phyloP scores from a whole-genome alignment of 2,888 invertebrate species.

The Seira ritae region DNA sequence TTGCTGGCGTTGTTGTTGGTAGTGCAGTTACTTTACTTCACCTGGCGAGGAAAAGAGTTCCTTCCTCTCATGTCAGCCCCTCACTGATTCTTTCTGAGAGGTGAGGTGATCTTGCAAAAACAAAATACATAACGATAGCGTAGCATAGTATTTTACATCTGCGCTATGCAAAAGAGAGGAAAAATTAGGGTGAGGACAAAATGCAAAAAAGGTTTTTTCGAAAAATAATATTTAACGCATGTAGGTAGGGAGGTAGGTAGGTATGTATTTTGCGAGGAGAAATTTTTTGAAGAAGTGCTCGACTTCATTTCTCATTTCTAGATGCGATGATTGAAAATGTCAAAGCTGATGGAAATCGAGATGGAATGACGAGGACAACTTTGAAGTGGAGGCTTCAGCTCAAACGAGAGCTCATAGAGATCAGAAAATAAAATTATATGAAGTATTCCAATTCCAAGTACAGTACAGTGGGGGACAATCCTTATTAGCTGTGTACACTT shows the following conservation, averaged over 20 bases:
- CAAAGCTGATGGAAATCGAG: not conserved
- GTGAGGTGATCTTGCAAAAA: not conserved
- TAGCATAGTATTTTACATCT: no score
- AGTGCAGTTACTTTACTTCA: not conserved
- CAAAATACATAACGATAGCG: no score
- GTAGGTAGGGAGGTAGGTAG: no score
- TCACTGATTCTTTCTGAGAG: conserved; percentile 13
- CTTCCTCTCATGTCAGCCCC: not conserved
- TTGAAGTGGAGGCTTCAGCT: not conserved
- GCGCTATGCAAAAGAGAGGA: no score
- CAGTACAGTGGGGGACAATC: no score
- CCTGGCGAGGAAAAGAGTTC: not conserved
- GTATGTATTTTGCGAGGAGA: not conserved
- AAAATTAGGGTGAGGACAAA: not conserved
- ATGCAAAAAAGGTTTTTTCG: not conserved
- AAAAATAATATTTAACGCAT: no score
- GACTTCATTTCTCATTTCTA: not conserved
- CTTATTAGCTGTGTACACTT: no score
- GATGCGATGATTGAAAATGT: not conserved
- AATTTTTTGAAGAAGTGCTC: not conserved
- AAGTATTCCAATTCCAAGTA: no score
- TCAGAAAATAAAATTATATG: no score
- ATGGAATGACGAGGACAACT: no score
- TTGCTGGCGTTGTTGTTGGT: conserved; percentile 12
- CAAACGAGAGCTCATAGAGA: not conserved